Evolutionary conservation across 2,797 vertebrate species (phyloP), one percentile per base, ranked within the genome.

Genomic region (Sebastiscus albofasciatus): DNA sequence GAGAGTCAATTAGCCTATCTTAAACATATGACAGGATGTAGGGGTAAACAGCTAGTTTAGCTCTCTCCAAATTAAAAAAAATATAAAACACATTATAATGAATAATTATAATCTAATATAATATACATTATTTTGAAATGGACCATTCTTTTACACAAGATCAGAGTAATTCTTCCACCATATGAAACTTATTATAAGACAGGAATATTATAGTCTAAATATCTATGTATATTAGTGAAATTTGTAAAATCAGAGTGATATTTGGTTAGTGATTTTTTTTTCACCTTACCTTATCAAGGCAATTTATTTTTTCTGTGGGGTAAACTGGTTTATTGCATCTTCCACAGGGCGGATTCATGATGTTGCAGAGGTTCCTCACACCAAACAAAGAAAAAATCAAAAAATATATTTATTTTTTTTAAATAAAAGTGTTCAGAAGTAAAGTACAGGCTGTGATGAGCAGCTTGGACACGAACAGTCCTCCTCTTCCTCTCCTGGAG

Each of bases 271-370:
- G 24, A 71, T 12, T 8, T 3, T 29, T 46, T 7, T 12, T 33
- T 69, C 42, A 82, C 13, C 94, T 94, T 94, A 99, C 98, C 97
- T 99, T 99, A 84, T 99, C 98, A 83, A 99, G 93, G 89, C 98
- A 99, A 90, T 98, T 99, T 77, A 99, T 96, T 96, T 99, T 99
- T 91, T 99, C 98, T 77, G 98, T 99, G 76, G 98, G 98, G 22
- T 99, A 99, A 55, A 99, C 98, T 88, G 97, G 96, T 92, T 98
- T 98, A 68, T 95, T 94, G 94, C 98, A 99, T 94, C 98, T 97
- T 86, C 97, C 97, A 90, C 98, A 99, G 62, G 95, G 95, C 27
- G 98, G 98, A 86, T 99, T 99, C 98, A 99, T 99, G 89, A 54
- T 89, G 90, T 54, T 67, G 66, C 27, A 26, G 42, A 10, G 24